These are phyloP conservation scores for Setipinna tenuifilis DNA, from an alignment of 2,797 vertebrate genomes.

Conservation along the genomic window DNA sequence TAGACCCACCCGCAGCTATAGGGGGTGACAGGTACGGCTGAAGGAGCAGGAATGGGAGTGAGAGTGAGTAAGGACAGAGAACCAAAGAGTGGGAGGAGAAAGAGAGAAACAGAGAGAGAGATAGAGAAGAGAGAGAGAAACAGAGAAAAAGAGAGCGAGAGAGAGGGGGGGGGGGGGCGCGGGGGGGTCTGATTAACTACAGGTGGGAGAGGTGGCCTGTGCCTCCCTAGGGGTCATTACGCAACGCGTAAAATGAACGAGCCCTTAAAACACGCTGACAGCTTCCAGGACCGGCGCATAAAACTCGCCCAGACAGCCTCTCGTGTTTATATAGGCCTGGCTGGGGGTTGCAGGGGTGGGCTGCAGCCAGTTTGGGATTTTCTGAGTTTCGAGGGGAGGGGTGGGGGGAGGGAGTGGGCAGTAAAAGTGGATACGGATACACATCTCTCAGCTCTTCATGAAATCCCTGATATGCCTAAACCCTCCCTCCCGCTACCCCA, in stretches of 20 bases:
- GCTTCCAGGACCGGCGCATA: slow-evolving; percentile 2
- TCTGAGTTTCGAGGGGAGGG: not conserved
- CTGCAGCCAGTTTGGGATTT: not conserved
- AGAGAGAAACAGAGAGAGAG: not conserved
- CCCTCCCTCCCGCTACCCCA: not conserved
- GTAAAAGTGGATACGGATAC: not conserved
- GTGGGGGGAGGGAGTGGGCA: not conserved
- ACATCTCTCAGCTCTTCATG: not conserved
- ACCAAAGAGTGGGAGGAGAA: not conserved
- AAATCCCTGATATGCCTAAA: not conserved
- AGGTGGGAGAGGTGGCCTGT: slow-evolving; percentile 16
- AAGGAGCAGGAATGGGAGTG: not conserved
- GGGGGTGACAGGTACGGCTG: not conserved
- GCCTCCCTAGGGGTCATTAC: slow-evolving; percentile 21
- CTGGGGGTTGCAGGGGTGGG: not conserved
- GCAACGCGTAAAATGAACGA: slow-evolving; percentile 13
- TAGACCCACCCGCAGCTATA: not conserved
- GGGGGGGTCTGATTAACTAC: not conserved
- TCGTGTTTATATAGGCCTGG: not conserved
- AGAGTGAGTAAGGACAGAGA: not conserved
- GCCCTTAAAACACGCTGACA: slow-evolving; percentile 24
- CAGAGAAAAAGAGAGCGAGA: not conserved
- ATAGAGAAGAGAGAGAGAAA: not conserved
- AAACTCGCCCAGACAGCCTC: not conserved
- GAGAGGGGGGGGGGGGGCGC: not conserved